These are phyloP conservation scores for Drosophila quasianomalipes DNA, from an alignment of 2,888 invertebrate species.

Conservation along the genomic window DNA sequence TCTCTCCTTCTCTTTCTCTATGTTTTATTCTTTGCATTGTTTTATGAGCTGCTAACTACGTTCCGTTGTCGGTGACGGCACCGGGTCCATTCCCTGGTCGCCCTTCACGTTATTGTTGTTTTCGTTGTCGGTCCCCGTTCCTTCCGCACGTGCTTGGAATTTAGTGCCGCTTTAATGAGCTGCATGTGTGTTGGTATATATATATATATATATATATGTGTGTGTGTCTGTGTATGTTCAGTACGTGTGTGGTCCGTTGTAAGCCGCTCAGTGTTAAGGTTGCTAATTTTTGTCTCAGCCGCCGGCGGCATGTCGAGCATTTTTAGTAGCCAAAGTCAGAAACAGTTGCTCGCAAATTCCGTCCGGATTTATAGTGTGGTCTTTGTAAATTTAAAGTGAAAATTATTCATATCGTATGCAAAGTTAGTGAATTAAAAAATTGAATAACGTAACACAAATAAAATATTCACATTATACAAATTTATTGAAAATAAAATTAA, in stretches of 20 bases:
- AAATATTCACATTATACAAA: conserved; percentile 13
- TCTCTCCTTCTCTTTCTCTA: background rate
- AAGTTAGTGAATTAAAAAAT: conserved; percentile 30
- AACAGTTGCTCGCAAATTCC: conserved; percentile 33
- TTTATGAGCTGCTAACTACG: conserved; percentile 81
- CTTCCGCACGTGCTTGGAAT: conserved; percentile 74
- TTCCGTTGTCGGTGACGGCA: conserved; percentile 53
- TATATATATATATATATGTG: conserved; percentile 15
- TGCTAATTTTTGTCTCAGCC: conserved; percentile 78
- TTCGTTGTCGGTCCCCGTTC: conserved; percentile 47
- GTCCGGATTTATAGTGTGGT: conserved; percentile 58
- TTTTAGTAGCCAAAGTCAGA: conserved; percentile 59
- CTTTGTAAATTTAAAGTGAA: conserved; percentile 46
- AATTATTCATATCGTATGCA: conserved; percentile 48
- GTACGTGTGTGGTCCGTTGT: conserved; percentile 57
- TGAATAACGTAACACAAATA: conserved; percentile 29
- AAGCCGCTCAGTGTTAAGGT: conserved; percentile 67
- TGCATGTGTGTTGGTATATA: conserved; percentile 62
- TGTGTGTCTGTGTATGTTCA: conserved; percentile 34
- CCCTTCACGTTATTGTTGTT: conserved; percentile 44
- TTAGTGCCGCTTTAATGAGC: conserved; percentile 76
- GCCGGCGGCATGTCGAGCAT: conserved; percentile 72
- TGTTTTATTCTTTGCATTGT: conserved; percentile 58
- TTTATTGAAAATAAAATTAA: conserved; percentile 32
- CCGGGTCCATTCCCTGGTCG: conserved; percentile 12